Evolutionary conservation across 2,113 vertebrate genomes (phyloP).

Genomic region (Syngnathus scovelli): DNA sequence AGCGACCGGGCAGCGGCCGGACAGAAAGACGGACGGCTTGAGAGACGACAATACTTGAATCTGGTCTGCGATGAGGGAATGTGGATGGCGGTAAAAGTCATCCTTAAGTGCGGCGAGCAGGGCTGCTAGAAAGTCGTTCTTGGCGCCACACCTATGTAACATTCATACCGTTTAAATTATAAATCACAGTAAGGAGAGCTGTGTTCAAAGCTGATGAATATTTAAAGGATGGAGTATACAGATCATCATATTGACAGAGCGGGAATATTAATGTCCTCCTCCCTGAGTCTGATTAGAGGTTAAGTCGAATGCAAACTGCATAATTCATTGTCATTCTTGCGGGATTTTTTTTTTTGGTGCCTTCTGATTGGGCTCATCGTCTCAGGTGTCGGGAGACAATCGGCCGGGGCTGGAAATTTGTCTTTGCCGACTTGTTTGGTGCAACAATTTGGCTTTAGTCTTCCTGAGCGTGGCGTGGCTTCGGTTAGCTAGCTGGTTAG

Average conservation of each 20-base stretch:
- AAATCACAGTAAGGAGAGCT: conserved; percentile 70
- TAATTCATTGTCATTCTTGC: conserved; percentile 72
- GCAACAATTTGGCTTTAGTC: neutral
- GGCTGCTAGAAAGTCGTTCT: conserved; percentile 61
- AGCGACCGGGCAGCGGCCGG: neutral
- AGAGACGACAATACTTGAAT: conserved; percentile 46
- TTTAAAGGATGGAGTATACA: conserved; percentile 76
- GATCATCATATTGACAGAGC: conserved; percentile 76
- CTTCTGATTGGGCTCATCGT: conserved; percentile 57
- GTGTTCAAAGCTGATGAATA: conserved; percentile 75
- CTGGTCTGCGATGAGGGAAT: conserved; percentile 37
- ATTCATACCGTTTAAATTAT: conserved; percentile 79
- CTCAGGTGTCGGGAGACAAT: conserved; percentile 42
- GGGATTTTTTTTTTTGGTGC: conserved; percentile 40
- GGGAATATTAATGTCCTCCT: conserved; percentile 75
- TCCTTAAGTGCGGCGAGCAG: conserved; percentile 43
- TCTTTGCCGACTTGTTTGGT: conserved; percentile 24
- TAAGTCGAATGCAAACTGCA: conserved; percentile 75
- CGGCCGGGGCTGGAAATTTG: conserved; percentile 25
- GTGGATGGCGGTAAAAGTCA: conserved; percentile 56
- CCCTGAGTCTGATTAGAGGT: conserved; percentile 72
- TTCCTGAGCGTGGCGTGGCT: neutral
- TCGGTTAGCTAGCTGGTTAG: neutral
- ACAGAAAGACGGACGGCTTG: neutral
- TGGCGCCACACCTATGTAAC: conserved; percentile 71